A percentile compares a stretch with the other conserved stretches of the same genome.
These are phyloP conservation scores for Sebastes hubbsi DNA, from an alignment of 2,797 vertebrate genomes.

Conservation along the genomic window DNA sequence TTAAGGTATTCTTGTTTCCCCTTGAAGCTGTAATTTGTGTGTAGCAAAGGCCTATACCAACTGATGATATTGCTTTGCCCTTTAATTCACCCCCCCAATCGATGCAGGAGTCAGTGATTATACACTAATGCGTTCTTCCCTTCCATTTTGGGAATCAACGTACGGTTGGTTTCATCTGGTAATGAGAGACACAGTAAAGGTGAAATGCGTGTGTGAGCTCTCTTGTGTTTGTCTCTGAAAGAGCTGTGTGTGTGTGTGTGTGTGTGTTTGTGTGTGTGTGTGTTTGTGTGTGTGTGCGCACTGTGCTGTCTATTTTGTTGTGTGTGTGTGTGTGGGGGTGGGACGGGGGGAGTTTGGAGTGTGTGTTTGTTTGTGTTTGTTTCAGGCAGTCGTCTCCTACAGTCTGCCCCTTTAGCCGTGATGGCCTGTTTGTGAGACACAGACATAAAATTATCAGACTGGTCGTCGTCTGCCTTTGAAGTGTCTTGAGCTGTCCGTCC, in stretches of 20 bases:
- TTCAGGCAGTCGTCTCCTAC: slow-evolving; percentile 79
- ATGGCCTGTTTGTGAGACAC: slow-evolving; percentile 79
- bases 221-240: slow-evolving; percentile 70
- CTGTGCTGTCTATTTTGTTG: slow-evolving; percentile 48
- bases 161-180: slow-evolving; percentile 83
- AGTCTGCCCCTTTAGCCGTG: slow-evolving; percentile 75
- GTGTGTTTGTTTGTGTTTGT: slow-evolving; percentile 80
- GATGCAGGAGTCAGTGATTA: slow-evolving; percentile 83
- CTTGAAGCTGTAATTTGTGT: slow-evolving; percentile 82
- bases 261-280: slow-evolving; percentile 36
- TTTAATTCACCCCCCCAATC: slow-evolving; percentile 84
- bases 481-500: slow-evolving; percentile 79
- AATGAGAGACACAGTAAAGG: slow-evolving; percentile 85
- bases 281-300: slow-evolving; percentile 3
- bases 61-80: slow-evolving; percentile 84
- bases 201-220: slow-evolving; percentile 76
- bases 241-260: slow-evolving; percentile 31
- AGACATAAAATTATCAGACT: slow-evolving; percentile 81
- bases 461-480: slow-evolving; percentile 78
- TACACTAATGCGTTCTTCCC: slow-evolving; percentile 84
- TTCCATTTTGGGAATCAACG: slow-evolving; percentile 83
- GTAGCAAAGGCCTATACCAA: slow-evolving; percentile 79
- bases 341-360: slow-evolving; percentile 44
- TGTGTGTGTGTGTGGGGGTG: slow-evolving; percentile 47
- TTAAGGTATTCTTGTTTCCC: slow-evolving; percentile 78